A percentile compares a stretch with the other conserved stretches of the same genome.
These are phyloP conservation scores for Sarcophaga rosellei DNA, from an alignment of 2,888 invertebrate species.

Conservation along the genomic window DNA sequence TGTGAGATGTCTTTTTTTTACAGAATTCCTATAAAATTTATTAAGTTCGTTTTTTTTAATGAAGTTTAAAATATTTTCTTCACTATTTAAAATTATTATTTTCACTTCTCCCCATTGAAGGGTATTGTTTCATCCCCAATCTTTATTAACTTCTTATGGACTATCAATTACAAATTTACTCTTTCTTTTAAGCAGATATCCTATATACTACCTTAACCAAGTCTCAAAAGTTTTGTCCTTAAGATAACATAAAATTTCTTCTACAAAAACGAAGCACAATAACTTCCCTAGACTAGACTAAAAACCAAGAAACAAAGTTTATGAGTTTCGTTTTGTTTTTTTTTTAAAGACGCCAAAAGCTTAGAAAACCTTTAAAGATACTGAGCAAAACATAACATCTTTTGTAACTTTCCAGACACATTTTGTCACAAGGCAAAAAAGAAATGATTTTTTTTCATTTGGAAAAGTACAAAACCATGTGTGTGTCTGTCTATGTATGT, in stretches of 20 bases:
- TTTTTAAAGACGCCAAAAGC: conserved; percentile 32
- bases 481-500: background rate
- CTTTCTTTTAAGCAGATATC: background rate
- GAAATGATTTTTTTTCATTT: background rate
- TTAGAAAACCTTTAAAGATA: conserved; percentile 34
- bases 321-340: background rate
- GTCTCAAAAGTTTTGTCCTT: conserved; percentile 41
- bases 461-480: background rate
- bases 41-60: no score
- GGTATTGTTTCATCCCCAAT: background rate
- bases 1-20: no score
- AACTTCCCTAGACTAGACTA: background rate
- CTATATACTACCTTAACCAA: conserved; percentile 5
- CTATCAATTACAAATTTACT: background rate
- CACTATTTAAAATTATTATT: background rate
- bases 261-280: background rate
- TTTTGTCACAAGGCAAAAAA: conserved; percentile 12
- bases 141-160: conserved; percentile 8
- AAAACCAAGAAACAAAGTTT: background rate
- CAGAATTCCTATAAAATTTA: no score
- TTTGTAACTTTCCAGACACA: conserved; percentile 61
- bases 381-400: background rate
- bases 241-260: conserved; percentile 28
- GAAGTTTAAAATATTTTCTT: background rate
- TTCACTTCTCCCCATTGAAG: background rate